These are phyloP conservation scores for Bradypus variegatus DNA, from an alignment of 2,797 vertebrate genomes.

Conservation along the genomic window DNA sequence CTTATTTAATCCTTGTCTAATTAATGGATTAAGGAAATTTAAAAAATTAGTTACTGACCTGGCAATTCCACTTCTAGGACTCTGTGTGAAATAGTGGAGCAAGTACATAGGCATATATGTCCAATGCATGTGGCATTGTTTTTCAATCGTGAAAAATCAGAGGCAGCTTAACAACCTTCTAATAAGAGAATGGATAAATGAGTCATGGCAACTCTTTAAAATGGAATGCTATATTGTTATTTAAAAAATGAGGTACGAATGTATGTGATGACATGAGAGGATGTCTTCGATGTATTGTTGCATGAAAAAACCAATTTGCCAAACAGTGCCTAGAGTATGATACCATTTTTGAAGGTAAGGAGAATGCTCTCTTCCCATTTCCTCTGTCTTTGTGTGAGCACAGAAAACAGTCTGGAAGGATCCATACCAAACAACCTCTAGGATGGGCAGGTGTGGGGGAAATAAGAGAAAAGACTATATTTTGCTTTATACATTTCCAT, in stretches of 20 bases:
- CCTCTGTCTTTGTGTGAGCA: not conserved
- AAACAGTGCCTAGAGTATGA: not conserved
- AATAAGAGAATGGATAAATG: not conserved
- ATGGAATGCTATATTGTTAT: not conserved
- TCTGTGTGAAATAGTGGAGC: not conserved
- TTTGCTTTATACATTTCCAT: not conserved
- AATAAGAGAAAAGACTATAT: not conserved
- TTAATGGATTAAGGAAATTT: slow-evolving; percentile 21
- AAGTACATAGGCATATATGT: not conserved
- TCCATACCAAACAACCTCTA: not conserved
- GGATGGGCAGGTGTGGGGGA: not conserved
- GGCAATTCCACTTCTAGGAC: not conserved
- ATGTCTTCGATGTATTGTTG: not conserved
- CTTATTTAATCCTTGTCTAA: slow-evolving; percentile 21
- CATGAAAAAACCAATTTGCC: not conserved
- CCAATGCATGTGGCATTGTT: not conserved
- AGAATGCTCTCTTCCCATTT: too few species aligned
- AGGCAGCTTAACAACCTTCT: not conserved
- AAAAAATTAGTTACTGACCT: slow-evolving; percentile 1
- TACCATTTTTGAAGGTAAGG: not conserved
- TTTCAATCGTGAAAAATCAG: slow-evolving; percentile 25
- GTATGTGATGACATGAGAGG: not conserved
- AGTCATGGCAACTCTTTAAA: not conserved
- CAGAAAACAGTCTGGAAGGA: not conserved
- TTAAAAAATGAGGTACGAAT: not conserved